Base-by-base conservation (phyloP, 2,888 invertebrate species). In the Cataglyphis albicans region DNA sequence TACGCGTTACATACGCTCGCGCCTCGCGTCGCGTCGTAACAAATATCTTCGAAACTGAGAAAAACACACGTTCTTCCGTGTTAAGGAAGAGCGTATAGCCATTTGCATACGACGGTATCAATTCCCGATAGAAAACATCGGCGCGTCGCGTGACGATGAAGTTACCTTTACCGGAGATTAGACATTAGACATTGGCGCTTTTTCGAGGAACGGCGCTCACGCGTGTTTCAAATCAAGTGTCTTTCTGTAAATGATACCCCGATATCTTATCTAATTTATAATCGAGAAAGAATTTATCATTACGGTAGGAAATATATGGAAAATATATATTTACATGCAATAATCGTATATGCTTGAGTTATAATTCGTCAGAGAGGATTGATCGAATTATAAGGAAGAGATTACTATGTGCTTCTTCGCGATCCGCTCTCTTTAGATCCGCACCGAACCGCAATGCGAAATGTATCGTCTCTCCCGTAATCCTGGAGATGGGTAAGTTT, bases 401-500 rank as follows among this genome's bases (percentile, higher is more conserved):
- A 12, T 44, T 57, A 21, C 29, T 6, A 18, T 15, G 12, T 25
- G 18, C 12, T 59, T 32, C 12, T 59, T 67, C 57, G 18, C 25
- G 25, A n/a, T 18, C 52, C 52, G 25, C 10, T 35, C 18, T 65
- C 55, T 52, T 38, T 25, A n/a, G 35, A 75, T 65, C n/a, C 41
- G 41, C 38, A 1, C 52, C 52, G 35, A 63, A n/a, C 18, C 38
- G n/a, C 35, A 29, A 55, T 10, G 59, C 41, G 18, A 65, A 65
- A 64, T 48, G 48, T 41, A 67, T 18, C n/a, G 74, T 82, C 87
- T 86, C 73, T 88, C 84, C 86, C 87, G 91, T 92, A 91, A 92
- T 92, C 88, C 89, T 90, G 90, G 82, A 92, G 88, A 90, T 89
- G 86, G 86, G 88, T 81, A 82, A 74, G 84, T 93, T 93, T 92